Evolutionary conservation across 2,888 invertebrate species (phyloP).

Genomic region (Hydrotaea cyrtoneurina): DNA sequence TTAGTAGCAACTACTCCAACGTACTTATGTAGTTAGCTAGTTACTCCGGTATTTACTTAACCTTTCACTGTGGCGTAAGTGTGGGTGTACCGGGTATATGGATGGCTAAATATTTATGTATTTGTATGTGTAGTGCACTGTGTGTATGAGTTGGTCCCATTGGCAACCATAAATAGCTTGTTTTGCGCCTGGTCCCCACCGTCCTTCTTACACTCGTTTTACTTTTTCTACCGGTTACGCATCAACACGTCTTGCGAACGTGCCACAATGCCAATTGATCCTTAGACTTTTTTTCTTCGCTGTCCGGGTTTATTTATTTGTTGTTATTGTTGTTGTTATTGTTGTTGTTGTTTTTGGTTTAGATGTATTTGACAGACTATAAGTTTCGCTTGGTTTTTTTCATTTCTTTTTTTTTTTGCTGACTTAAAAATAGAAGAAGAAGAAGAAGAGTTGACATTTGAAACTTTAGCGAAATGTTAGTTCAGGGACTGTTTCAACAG

Average conservation of each 20-base stretch:
- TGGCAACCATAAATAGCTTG: slow-evolving; percentile 64
- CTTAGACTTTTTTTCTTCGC: slow-evolving; percentile 11
- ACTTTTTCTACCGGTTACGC: slow-evolving; percentile 53
- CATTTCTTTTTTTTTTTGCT: neutral
- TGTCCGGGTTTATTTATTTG: neutral
- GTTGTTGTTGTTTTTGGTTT: slow-evolving; percentile 26
- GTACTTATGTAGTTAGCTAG: slow-evolving; percentile 29
- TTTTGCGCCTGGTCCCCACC: neutral
- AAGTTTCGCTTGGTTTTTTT: slow-evolving; percentile 23
- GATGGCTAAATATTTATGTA: neutral
- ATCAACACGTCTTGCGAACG: slow-evolving; percentile 64
- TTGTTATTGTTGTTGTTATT: slow-evolving; percentile 23
- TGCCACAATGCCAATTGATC: slow-evolving; percentile 61
- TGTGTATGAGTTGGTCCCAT: slow-evolving; percentile 16
- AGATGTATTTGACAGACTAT: slow-evolving; percentile 2
- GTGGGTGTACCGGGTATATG: slow-evolving; percentile 1
- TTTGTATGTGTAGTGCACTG: neutral
- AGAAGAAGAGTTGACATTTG: slow-evolving; percentile 15
- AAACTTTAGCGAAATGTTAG: slow-evolving; percentile 21
- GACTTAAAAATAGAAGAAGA: neutral
- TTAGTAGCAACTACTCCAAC: slow-evolving; percentile 8
- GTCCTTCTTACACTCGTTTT: neutral
- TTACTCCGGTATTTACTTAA: slow-evolving; percentile 61
- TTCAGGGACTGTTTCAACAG: neutral
- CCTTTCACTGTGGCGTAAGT: slow-evolving; percentile 11